Conservation (phyloP, 1,140 invertebrate genomes). For the Theocolax elegans region DNA sequence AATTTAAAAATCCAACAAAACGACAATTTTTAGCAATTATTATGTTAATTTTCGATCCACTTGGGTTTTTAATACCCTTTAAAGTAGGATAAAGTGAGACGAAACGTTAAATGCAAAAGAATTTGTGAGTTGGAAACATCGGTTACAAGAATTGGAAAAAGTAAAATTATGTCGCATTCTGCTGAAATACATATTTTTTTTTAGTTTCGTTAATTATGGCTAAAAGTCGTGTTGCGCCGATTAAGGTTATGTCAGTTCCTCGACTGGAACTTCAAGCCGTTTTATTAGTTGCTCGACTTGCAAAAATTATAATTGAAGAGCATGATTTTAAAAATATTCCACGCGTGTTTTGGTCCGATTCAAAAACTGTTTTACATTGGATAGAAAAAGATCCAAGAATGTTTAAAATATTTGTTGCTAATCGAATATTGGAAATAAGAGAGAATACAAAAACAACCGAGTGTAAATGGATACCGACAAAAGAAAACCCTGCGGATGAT, state of each 20-base stretch:
- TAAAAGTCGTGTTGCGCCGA: no score
- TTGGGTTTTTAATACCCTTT: slow-evolving; percentile 56
- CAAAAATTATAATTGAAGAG: neutral
- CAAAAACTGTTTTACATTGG: slow-evolving; percentile 8
- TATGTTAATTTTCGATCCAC: slow-evolving; percentile 55
- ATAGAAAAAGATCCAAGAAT: slow-evolving; percentile 1
- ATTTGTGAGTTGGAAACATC: neutral
- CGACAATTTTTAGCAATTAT: slow-evolving; percentile 46
- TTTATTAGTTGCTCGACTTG: neutral
- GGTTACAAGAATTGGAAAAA: neutral
- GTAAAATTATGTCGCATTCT: neutral
- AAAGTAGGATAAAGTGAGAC: slow-evolving; percentile 35
- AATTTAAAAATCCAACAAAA: slow-evolving; percentile 43
- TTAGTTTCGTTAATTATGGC: no score
- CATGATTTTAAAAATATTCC: neutral
- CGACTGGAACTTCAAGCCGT: no score
- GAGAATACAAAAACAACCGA: neutral
- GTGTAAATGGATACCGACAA: neutral
- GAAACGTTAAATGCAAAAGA: neutral
- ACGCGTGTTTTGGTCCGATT: slow-evolving; percentile 10
- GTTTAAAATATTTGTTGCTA: neutral
- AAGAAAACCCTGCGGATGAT: slow-evolving; percentile 12
- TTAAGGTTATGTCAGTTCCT: no score
- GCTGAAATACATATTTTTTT: slow-evolving; percentile 6
- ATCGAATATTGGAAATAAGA: neutral